These are phyloP conservation scores for Hassar affinis DNA, from an alignment of 2,113 vertebrate species.

Conservation along the genomic window DNA sequence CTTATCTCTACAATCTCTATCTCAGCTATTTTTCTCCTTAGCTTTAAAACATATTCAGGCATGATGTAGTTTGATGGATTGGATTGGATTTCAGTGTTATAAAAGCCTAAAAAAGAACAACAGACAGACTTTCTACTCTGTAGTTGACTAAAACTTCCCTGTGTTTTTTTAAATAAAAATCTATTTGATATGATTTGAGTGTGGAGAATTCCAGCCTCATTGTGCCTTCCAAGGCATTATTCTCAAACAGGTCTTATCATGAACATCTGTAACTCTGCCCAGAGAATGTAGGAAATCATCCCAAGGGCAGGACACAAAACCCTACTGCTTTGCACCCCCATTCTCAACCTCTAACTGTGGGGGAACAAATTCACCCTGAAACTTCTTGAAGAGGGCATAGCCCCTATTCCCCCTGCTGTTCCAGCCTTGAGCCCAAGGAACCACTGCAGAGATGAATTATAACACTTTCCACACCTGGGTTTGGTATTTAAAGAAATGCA, in stretches of 20 bases:
- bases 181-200: neutral
- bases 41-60: conserved; percentile 57
- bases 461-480: conserved; percentile 93
- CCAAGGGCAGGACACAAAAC: conserved; percentile 8
- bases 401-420: neutral
- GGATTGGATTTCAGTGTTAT: conserved; percentile 44
- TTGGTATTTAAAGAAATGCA: conserved; percentile 81
- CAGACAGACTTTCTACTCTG: conserved; percentile 72
- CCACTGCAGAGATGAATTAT: conserved; percentile 84
- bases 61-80: neutral
- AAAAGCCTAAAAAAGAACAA: neutral
- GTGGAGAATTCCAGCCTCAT: conserved; percentile 22
- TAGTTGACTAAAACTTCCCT: neutral
- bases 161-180: neutral
- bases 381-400: conserved; percentile 5
- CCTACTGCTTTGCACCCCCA: neutral
- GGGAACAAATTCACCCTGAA: conserved; percentile 6
- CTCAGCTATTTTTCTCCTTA: conserved; percentile 57
- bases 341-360: conserved; percentile 3
- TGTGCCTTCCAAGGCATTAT: conserved; percentile 81
- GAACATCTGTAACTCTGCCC: neutral
- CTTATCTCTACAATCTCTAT: conserved; percentile 58
- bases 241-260: conserved; percentile 79
- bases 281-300: conserved; percentile 3
- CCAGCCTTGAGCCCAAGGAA: conserved; percentile 58